These are phyloP conservation scores for Dolichallabes microphthalmus DNA, from an alignment of 2,113 vertebrate genomes.

Conservation along the genomic window DNA sequence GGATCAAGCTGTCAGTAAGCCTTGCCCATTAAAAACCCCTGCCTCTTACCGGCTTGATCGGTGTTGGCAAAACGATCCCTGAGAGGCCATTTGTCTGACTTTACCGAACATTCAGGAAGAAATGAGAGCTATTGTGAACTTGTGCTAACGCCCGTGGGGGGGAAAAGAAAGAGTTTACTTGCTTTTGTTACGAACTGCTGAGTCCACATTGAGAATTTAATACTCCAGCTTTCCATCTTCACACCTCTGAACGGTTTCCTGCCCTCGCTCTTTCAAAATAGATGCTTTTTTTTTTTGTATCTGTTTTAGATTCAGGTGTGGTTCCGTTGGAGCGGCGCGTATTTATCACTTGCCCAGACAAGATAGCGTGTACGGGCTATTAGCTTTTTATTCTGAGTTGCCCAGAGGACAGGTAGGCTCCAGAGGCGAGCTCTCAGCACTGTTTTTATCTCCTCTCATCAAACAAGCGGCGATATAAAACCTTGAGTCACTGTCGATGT, in stretches of 20 bases:
- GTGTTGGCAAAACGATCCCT: conserved; percentile 2
- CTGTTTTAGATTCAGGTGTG: background rate
- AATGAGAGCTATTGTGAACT: conserved; percentile 2
- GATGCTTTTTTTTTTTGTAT: background rate
- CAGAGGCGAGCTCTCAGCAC: background rate
- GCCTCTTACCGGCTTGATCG: conserved; percentile 9
- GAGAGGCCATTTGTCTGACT: background rate
- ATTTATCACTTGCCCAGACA: background rate
- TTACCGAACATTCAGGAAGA: background rate
- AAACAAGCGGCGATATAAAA: background rate
- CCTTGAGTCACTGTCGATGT: background rate
- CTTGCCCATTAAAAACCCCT: background rate
- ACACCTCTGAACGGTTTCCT: background rate
- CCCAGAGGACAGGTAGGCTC: background rate
- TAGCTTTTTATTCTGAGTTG: background rate
- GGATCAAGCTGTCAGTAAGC: conserved; percentile 5
- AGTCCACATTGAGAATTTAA: conserved; percentile 17
- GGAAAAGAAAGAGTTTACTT: background rate
- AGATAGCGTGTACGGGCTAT: background rate
- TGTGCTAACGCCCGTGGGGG: background rate
- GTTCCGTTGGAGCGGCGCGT: background rate
- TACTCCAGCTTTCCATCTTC: background rate
- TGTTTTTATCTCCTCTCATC: background rate
- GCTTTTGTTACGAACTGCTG: background rate
- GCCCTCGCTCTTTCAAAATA: background rate